Percentiles rank a stretch among this genome's conserved stretches.
Conservation (phyloP, 2,797 vertebrate species). For the Acipenser transmontanus region DNA sequence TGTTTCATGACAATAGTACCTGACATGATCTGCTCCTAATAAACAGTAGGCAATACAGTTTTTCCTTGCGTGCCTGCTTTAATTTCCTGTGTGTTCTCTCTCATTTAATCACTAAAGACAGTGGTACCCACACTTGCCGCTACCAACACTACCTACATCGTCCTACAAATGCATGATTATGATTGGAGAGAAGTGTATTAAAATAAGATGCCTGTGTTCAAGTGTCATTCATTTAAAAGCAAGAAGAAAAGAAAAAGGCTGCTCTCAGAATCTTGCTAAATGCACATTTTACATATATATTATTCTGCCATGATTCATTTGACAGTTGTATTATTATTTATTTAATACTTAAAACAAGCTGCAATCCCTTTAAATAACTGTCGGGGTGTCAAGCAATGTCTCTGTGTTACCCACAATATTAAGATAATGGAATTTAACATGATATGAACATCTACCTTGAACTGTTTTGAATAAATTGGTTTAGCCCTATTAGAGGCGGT, state of each 20-base stretch:
- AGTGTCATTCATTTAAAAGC: not conserved
- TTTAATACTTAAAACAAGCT: not conserved
- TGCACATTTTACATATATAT: conserved; percentile 2
- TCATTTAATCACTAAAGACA: not conserved
- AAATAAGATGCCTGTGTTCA: conserved; percentile 12
- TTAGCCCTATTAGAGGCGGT: too few species aligned
- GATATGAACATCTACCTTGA: too few species aligned
- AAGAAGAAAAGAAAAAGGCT: conserved; percentile 1
- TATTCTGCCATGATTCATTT: not conserved
- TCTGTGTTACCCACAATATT: too few species aligned
- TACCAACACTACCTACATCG: not conserved
- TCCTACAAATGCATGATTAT: not conserved
- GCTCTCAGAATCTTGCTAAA: not conserved
- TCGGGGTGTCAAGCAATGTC: too few species aligned
- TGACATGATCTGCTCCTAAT: not conserved
- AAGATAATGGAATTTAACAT: too few species aligned
- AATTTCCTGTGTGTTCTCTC: not conserved
- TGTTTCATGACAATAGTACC: too few species aligned
- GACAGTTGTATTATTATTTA: conserved; percentile 1
- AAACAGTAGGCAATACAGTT: not conserved
- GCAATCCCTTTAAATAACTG: too few species aligned
- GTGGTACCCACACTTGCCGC: not conserved
- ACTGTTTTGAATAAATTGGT: too few species aligned
- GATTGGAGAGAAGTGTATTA: not conserved
- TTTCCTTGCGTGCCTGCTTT: not conserved